Conservation (phyloP, 2,113 vertebrate genomes). For the Lophius piscatorius region DNA sequence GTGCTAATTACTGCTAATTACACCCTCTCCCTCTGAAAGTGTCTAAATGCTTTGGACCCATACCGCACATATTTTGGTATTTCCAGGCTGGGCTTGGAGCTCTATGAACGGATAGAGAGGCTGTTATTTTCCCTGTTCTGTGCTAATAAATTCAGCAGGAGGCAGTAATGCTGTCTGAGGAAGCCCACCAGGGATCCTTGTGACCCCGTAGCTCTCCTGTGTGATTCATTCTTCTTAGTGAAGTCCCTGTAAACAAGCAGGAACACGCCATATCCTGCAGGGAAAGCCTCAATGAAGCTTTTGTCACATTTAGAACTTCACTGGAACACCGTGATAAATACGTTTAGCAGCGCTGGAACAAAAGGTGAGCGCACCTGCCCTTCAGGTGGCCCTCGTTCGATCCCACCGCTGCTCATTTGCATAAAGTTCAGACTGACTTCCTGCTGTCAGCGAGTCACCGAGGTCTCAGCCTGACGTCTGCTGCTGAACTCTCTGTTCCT, state of each 20-base stretch:
- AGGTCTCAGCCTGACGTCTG: constrained; percentile 6
- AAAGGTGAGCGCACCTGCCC: constrained; percentile 23
- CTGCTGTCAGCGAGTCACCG: neutral
- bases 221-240: constrained; percentile 19
- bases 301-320: constrained; percentile 11
- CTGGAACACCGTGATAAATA: neutral
- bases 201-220: constrained; percentile 6
- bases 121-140: neutral
- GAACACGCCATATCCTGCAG: constrained; percentile 5
- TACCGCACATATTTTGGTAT: too few relatives aligned
- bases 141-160: constrained; percentile 7
- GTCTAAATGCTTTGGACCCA: too few relatives aligned
- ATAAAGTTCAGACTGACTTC: constrained; percentile 31
- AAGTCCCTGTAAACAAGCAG: constrained; percentile 21
- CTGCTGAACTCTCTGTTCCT: neutral
- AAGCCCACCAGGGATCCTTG: neutral
- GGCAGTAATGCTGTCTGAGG: neutral
- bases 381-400: neutral
- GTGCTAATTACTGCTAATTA: too few relatives aligned
- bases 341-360: constrained; percentile 21
- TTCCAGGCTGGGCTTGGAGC: neutral
- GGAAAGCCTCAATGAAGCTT: constrained; percentile 1
- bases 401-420: constrained; percentile 9
- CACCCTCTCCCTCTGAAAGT: too few relatives aligned
- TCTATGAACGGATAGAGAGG: too few relatives aligned